These are phyloP conservation scores for Gryllus bimaculatus DNA, from an alignment of 1,140 invertebrate genomes.

Conservation along the genomic window DNA sequence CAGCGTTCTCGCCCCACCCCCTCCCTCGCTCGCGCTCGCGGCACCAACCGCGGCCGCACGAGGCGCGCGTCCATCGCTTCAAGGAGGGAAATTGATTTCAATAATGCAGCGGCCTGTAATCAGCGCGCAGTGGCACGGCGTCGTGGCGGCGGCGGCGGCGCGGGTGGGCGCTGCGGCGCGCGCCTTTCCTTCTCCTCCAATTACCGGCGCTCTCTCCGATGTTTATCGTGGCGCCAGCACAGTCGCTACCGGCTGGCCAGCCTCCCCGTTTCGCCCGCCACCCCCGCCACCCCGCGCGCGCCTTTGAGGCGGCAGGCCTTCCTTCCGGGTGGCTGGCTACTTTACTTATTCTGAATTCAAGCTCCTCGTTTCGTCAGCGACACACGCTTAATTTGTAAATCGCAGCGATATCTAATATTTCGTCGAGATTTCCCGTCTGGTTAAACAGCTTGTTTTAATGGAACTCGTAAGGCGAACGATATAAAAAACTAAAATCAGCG, in stretches of 20 bases:
- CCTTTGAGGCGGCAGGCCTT: not conserved
- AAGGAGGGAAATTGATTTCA: not conserved
- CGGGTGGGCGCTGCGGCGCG: too few relatives aligned
- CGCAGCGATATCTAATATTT: slow-evolving; percentile 22
- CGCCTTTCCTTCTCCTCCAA: not conserved
- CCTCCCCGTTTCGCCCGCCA: too few relatives aligned
- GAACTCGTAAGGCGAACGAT: slow-evolving; percentile 20
- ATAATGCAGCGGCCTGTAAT: not conserved
- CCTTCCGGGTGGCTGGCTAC: slow-evolving; percentile 9
- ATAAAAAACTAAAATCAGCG: slow-evolving; percentile 21
- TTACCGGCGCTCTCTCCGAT: slow-evolving; percentile 3
- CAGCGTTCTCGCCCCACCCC: too few relatives aligned
- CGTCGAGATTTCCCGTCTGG: slow-evolving; percentile 21
- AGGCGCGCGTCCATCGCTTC: too few relatives aligned
- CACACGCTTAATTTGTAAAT: slow-evolving; percentile 23
- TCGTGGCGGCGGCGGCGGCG: too few relatives aligned
- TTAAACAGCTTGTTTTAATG: slow-evolving; percentile 24
- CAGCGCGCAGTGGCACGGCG: not conserved
- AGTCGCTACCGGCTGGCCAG: not conserved
- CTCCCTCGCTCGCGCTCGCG: too few relatives aligned
- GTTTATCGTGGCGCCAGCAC: not conserved
- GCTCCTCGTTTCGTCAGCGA: slow-evolving; percentile 17
- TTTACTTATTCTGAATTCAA: slow-evolving; percentile 21
- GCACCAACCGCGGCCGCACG: not conserved
- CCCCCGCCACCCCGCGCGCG: not conserved